Base-by-base conservation (phyloP, 2,113 vertebrate species). In the Periophthalmus modestus region DNA sequence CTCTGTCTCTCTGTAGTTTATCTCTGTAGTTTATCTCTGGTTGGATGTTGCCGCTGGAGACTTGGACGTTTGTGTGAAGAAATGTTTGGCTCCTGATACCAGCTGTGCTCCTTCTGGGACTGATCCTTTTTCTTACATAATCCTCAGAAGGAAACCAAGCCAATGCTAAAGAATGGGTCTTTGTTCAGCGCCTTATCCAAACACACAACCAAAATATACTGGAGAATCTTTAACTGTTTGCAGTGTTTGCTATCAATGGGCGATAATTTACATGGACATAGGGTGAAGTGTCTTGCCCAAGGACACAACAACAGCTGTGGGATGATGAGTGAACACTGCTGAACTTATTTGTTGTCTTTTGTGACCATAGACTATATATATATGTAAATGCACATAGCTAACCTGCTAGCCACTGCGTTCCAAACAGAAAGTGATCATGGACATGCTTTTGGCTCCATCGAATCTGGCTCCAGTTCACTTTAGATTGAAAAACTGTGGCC, bases 1-100 rank as follows among this genome's bases (percentile, higher is more conserved):
- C 66, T 69, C 63, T 74, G 77, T 83, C 79, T 88, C 81, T 83
- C 77, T 58, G 74, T 86, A 86, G 82, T 88, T 90, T 87, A 84
- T 74, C 84, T 76, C 48, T 58, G 74, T 86, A 86, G 83, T 88
- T 90, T 87, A 84, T 74, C 84, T 76, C 48, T 79, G 82, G 86
- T 86, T 77, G 86, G 78, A 28, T 77, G 77, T 72, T 54, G 73
- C 82, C 83, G 72, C 69, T 16, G 72, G 87, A 87, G 86, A 83
- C 79, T 86, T 85, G 83, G 77, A 73, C 39, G 72, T 68, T 73
- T 75, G 74, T 67, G 71, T 68, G 82, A 70, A 80, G 78, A 89
- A 88, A 87, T 86, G 87, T 68, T 16, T 57, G 71, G 62, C 70
- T 80, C 75, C 47, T 43, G 77, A 73, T 68, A 82, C 81, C 81